A percentile compares a stretch with the other conserved stretches of the same genome.
phyloP scores from a whole-genome alignment of 2,888 invertebrate genomes.

The Caradrina kadenii region DNA sequence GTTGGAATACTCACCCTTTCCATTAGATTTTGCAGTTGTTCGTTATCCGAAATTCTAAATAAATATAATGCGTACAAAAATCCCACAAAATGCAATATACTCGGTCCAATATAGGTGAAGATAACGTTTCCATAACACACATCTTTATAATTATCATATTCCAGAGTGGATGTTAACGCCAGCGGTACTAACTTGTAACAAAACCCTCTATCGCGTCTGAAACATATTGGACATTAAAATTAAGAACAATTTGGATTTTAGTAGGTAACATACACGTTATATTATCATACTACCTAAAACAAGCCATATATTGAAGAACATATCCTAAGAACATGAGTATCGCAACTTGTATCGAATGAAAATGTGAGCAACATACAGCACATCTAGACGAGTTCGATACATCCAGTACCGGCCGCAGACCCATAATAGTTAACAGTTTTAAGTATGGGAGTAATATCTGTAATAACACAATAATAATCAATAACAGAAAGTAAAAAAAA shows the following conservation, averaged over 20 bases:
- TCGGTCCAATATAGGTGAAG: constrained; percentile 94
- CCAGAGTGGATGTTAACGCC: constrained; percentile 81
- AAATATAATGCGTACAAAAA: constrained; percentile 94
- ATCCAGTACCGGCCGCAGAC: constrained; percentile 93
- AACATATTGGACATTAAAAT: constrained; percentile 46
- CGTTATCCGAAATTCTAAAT: constrained; percentile 94
- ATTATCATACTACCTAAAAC: constrained; percentile 91
- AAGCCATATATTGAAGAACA: constrained; percentile 94
- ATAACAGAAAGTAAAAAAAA: too few relatives aligned
- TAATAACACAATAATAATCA: constrained; percentile 58
- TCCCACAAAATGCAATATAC: constrained; percentile 93
- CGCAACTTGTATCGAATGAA: constrained; percentile 93
- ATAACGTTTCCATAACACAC: constrained; percentile 93
- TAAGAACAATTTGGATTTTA: neutral
- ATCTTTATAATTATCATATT: constrained; percentile 89
- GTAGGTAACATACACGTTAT: neutral
- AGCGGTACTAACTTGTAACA: constrained; percentile 90
- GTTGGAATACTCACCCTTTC: constrained; percentile 91
- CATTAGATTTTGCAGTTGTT: constrained; percentile 95
- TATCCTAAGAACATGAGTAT: constrained; percentile 93
- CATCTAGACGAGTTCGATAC: constrained; percentile 91
- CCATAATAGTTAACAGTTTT: constrained; percentile 93
- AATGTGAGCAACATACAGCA: constrained; percentile 91
- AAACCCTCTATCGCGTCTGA: constrained; percentile 93
- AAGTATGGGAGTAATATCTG: constrained; percentile 94